A percentile compares a stretch with the other conserved stretches of the same genome.
Conservation (phyloP, 2,113 vertebrate genomes). For the Lophius piscatorius region DNA sequence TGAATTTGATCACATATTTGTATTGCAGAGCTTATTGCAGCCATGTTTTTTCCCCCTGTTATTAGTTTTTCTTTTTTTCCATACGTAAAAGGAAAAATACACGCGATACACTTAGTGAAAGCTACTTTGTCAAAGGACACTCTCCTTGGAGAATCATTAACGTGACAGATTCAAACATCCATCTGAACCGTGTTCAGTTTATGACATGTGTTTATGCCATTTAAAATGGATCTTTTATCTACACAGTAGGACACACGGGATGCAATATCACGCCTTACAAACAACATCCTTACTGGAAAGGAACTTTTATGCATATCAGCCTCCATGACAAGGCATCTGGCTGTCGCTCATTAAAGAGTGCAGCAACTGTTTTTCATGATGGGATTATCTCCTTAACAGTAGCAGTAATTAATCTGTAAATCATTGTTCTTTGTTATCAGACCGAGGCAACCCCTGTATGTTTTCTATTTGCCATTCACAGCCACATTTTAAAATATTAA, state of each 20-base stretch:
- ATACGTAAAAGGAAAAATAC: background rate
- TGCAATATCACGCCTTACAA: background rate
- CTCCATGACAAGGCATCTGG: conserved; percentile 29
- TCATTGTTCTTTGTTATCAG: conserved; percentile 1
- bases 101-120: background rate
- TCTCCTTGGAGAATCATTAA: background rate
- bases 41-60: too few species aligned
- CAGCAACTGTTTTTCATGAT: conserved; percentile 8
- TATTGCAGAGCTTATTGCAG: too few species aligned
- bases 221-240: background rate
- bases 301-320: conserved; percentile 1
- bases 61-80: background rate
- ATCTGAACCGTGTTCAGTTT: background rate
- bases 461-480: too few species aligned
- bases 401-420: conserved; percentile 18
- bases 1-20: too few species aligned
- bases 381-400: conserved; percentile 35
- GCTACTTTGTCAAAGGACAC: background rate
- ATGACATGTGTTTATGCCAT: background rate
- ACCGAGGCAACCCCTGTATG: background rate
- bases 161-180: background rate
- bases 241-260: background rate
- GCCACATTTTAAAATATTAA: too few species aligned
- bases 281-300: conserved; percentile 15
- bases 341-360: conserved; percentile 33